phyloP scores from a whole-genome alignment of 1,140 invertebrate species.

The Myzus persicae region DNA sequence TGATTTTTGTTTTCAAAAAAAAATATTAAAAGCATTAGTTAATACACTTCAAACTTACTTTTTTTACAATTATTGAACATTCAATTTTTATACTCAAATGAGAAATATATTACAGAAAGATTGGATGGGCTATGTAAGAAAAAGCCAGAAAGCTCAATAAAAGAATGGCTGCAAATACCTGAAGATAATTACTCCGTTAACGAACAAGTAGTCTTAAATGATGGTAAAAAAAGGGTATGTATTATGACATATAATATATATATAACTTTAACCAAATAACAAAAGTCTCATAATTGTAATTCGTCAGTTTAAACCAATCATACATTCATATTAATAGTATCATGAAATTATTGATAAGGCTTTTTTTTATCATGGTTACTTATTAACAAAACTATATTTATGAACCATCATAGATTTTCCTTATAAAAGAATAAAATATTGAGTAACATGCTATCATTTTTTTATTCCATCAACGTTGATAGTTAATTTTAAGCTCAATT shows the following conservation, averaged over 20 bases:
- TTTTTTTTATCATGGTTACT: too few relatives aligned
- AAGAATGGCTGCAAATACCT: constrained; percentile 89
- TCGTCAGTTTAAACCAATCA: background rate
- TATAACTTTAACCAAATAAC: background rate
- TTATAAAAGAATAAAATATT: too few relatives aligned
- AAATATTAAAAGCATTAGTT: background rate
- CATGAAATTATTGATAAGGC: too few relatives aligned
- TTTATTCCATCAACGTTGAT: too few relatives aligned
- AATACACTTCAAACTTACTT: constrained; percentile 2
- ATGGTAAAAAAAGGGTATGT: constrained; percentile 52
- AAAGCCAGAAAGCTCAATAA: constrained; percentile 75
- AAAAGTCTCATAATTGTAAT: background rate
- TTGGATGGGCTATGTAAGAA: constrained; percentile 80
- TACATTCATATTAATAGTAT: background rate
- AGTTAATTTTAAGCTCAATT: too few relatives aligned
- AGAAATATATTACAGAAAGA: constrained; percentile 74
- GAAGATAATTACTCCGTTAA: constrained; percentile 72
- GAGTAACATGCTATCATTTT: too few relatives aligned
- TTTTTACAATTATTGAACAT: constrained; percentile 34
- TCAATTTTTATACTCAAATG: background rate
- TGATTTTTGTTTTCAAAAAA: background rate
- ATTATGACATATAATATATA: background rate
- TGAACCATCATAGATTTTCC: too few relatives aligned
- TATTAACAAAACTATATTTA: too few relatives aligned
- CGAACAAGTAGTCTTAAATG: constrained; percentile 37